Base-by-base conservation (phyloP, 1,140 invertebrate genomes). In the Theocolax elegans region DNA sequence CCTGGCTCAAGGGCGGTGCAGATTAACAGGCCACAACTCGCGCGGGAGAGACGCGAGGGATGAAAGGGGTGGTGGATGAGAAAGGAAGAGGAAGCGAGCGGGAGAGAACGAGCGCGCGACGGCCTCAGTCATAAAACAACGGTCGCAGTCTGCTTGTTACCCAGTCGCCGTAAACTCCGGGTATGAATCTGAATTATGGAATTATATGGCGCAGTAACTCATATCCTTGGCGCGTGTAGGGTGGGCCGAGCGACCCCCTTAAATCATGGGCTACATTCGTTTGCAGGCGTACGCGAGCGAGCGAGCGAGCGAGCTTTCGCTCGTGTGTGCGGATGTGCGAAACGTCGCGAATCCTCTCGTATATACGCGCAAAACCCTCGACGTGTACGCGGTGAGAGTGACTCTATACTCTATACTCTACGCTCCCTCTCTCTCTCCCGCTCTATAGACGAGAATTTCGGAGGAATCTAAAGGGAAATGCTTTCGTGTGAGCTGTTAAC, bases 121-220 rank as follows among this genome's bases (percentile, higher is more conserved):
- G 44, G 29, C 13, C 29, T 67, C 65, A 74, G 68, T 66, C 77
- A 80, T 80, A 80, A 80, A 80, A 80, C 79, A 80, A 79, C 76
- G 75, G 74, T 76, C 78, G 76, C 76, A 80, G 79, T 80, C 79
- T 80, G 79, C 79, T 80, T 80, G 79, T 80, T 80, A 80, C 76
- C 79, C 79, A 80, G 77, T 76, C 76, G 75, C 79, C 79, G 76
- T 80, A 80, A 79, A 80, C 79, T 80, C 77, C 63, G 79, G 74
- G 76, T 80, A 80, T 80, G 79, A 80, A 80, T 80, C 79, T 80
- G 77, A 80, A 80, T 80, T 80, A 80, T 80, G 79, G 79, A 80
- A 79, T 80, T 80, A 80, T 80, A 79, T 77, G 77, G 76, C 75
- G 79, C 76, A 78, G 76, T 80, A 80, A 80, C 74, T 80, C 79